Percentiles rank a stretch among this genome's conserved stretches.
These are phyloP conservation scores for Hippocampus abdominalis DNA, from an alignment of 2,113 vertebrate species.

Conservation along the genomic window DNA sequence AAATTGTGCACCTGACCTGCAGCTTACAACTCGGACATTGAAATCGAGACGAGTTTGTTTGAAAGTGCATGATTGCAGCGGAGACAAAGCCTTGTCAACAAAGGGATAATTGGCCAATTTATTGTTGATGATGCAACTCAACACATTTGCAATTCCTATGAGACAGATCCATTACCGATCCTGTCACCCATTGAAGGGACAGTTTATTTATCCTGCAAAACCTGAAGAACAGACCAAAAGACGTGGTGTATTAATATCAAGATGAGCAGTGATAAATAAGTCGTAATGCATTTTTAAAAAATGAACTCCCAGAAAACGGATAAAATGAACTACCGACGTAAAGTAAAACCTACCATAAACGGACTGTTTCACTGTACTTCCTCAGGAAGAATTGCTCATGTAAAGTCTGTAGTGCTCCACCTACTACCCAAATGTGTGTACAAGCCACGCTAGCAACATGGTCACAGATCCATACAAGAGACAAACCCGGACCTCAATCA, in stretches of 20 bases:
- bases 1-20: slow-evolving; percentile 29
- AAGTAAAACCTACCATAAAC: too few relatives aligned
- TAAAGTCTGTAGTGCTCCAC: too few relatives aligned
- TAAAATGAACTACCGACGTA: too few relatives aligned
- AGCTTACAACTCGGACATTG: slow-evolving; percentile 17
- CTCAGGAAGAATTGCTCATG: too few relatives aligned
- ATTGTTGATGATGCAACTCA: slow-evolving; percentile 36
- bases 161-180: slow-evolving; percentile 37
- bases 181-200: slow-evolving; percentile 8
- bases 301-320: too few relatives aligned
- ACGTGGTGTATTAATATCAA: not conserved
- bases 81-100: slow-evolving; percentile 36
- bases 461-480: too few relatives aligned
- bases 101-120: slow-evolving; percentile 58
- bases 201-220: slow-evolving; percentile 8
- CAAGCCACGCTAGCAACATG: too few relatives aligned
- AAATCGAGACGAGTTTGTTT: slow-evolving; percentile 32
- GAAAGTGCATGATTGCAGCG: slow-evolving; percentile 45
- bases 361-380: too few relatives aligned
- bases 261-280: too few relatives aligned
- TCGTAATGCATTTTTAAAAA: too few relatives aligned
- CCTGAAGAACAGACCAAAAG: not conserved
- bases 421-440: too few relatives aligned
- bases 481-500: too few relatives aligned
- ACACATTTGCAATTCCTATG: slow-evolving; percentile 56